These are phyloP conservation scores for Enteromius fasciolatus DNA, from an alignment of 2,797 vertebrate genomes.

Conservation along the genomic window DNA sequence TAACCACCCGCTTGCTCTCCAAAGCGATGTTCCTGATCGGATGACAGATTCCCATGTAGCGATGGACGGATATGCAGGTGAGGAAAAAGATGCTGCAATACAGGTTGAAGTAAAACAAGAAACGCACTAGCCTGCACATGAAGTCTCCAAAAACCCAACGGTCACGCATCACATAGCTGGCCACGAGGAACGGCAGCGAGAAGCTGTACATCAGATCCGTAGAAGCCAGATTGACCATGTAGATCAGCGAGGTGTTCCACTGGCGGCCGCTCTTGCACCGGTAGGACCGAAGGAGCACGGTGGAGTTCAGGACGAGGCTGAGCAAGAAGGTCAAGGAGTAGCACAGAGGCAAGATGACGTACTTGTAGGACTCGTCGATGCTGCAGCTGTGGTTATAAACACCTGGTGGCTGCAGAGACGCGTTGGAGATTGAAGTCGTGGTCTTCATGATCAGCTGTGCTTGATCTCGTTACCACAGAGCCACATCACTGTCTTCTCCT, in stretches of 20 bases:
- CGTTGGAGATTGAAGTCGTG: conserved; percentile 35
- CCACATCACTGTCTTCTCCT: conserved; percentile 49
- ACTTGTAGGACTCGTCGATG: conserved; percentile 85
- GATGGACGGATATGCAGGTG: conserved; percentile 82
- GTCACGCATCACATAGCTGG: conserved; percentile 83
- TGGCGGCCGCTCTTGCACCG: conserved; percentile 65
- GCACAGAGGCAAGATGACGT: conserved; percentile 83
- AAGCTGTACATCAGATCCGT: conserved; percentile 87
- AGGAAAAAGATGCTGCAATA: conserved; percentile 87
- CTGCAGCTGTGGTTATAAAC: conserved; percentile 68
- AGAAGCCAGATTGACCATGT: conserved; percentile 85
- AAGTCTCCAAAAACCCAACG: conserved; percentile 85
- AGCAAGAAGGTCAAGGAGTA: conserved; percentile 84
- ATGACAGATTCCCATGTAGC: conserved; percentile 85
- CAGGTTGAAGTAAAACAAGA: conserved; percentile 87
- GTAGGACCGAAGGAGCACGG: conserved; percentile 79
- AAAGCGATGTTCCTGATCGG: conserved; percentile 81
- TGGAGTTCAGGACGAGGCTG: conserved; percentile 81
- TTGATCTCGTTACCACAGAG: conserved; percentile 35
- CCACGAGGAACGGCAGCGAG: conserved; percentile 82
- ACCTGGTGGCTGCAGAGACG: conserved; percentile 21
- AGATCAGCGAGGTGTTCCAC: conserved; percentile 85
- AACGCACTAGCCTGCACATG: conserved; percentile 85
- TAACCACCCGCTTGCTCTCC: conserved; percentile 79
- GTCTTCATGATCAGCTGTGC: conserved; percentile 51